Evolutionary conservation across 2,113 vertebrate genomes (phyloP).

Genomic region (Scartelaos histophorus): DNA sequence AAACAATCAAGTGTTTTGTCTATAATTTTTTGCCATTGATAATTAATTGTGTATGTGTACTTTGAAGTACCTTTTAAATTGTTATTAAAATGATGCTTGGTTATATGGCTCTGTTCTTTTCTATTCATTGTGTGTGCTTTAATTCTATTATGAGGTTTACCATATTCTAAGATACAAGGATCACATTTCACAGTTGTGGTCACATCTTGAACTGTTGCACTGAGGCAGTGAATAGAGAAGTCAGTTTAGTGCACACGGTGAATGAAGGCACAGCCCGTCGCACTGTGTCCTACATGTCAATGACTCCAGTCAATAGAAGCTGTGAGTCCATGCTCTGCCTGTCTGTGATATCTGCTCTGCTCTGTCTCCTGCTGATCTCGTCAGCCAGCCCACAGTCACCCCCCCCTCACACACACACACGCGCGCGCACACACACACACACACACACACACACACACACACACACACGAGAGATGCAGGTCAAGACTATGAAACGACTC

Average conservation of each 20-base stretch:
- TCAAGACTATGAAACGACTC: constrained; percentile 36
- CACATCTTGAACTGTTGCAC: neutral
- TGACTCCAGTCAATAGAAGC: constrained; percentile 30
- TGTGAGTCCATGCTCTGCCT: constrained; percentile 26
- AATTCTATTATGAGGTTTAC: neutral
- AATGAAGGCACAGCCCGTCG: constrained; percentile 19
- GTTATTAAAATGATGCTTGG: constrained; percentile 86
- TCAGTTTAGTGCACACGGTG: constrained; percentile 17
- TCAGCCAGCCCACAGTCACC: constrained; percentile 20
- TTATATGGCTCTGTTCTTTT: constrained; percentile 16
- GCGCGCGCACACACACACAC: too few species aligned
- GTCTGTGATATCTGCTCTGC: constrained; percentile 32
- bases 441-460: too few species aligned
- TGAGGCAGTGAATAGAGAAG: constrained; percentile 4
- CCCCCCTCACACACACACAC: constrained; percentile 1
- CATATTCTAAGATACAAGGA: neutral
- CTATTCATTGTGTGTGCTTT: neutral
- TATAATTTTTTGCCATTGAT: constrained; percentile 84
- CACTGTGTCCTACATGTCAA: constrained; percentile 22
- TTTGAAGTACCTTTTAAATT: constrained; percentile 85
- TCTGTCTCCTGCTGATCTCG: constrained; percentile 24
- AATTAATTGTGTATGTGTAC: constrained; percentile 86
- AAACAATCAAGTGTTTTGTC: constrained; percentile 49
- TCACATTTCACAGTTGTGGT: neutral
- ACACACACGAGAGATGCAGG: constrained; percentile 2